These are phyloP conservation scores for Vannuccia rotundouncinata DNA, from an alignment of 2,888 invertebrate species.

Conservation along the genomic window DNA sequence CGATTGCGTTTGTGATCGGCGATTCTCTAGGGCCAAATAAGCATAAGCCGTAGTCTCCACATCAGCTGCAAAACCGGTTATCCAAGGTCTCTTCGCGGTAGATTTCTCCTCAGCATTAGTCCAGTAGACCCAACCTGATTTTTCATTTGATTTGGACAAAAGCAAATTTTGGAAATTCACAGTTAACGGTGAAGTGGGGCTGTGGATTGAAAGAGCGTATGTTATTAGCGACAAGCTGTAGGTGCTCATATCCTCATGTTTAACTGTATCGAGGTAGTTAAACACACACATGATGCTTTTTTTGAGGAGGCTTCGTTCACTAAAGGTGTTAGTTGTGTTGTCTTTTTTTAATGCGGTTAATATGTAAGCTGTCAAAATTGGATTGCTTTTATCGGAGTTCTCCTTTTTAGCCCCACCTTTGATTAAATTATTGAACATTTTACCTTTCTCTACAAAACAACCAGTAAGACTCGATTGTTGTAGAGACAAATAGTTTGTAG, in stretches of 20 bases:
- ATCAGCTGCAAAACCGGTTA: slow-evolving; percentile 28
- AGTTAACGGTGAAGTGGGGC: neutral
- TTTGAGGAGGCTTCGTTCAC: neutral
- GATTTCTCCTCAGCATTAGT: neutral
- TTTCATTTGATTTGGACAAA: neutral
- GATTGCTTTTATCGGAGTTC: slow-evolving; percentile 57
- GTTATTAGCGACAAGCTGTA: neutral
- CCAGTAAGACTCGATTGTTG: slow-evolving; percentile 64
- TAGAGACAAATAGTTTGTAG: slow-evolving; percentile 68
- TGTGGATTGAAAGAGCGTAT: slow-evolving; percentile 12
- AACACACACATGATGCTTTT: neutral
- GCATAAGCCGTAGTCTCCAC: slow-evolving; percentile 43
- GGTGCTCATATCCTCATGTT: neutral
- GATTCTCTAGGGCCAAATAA: slow-evolving; percentile 40
- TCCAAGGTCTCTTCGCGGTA: neutral
- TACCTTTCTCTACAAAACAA: slow-evolving; percentile 66
- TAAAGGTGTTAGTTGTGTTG: neutral
- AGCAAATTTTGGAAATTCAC: neutral
- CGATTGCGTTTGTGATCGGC: slow-evolving; percentile 36
- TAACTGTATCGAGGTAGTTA: neutral
- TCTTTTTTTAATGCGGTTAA: slow-evolving; percentile 19
- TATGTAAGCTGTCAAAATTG: slow-evolving; percentile 12
- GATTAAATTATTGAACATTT: slow-evolving; percentile 65
- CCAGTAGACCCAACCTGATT: neutral
- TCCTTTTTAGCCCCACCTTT: slow-evolving; percentile 59